Base-by-base conservation (phyloP, 2,888 invertebrate genomes). In the Cheilosia soror region DNA sequence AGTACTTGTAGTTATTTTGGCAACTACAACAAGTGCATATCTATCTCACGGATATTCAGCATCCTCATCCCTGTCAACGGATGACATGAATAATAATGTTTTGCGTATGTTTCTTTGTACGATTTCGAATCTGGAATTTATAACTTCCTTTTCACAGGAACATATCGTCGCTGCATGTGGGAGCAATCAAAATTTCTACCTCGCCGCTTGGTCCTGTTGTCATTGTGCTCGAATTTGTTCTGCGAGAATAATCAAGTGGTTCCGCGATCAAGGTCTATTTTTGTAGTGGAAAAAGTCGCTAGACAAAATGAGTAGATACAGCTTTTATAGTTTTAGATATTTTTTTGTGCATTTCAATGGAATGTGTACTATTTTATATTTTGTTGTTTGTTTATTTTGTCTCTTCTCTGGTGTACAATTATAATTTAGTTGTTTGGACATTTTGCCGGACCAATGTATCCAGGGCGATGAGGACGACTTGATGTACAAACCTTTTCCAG, bases 161-260 rank as follows among this genome's bases (percentile, higher is more conserved):
- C 91, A 58, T 91, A 91, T 87, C 90, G 91, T 0, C 91, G 91
- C 63, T 91, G 91, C 88, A 90, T 91, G 90, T 91, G 91, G 91
- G 91, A 91, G 80, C 92, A 92, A 65, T 91, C 91, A 2, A 91
- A 90, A 88, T 91, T 90, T 37, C 87, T 91, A 87, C 91, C 91
- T 11, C 88, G 91, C 1, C 91, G 91, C 29, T 87, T 91, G 58
- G 91, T 91, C 44, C 85, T 91, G 84, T 88, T 91, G 40, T 91
- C 91, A 40, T 88, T 91, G 62, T 91, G 91, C 87, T 89, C 90
- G 78, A 91, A 91, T 87, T 88, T 92, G 33, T 91, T 91, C 72
- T 91, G 91, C 88, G 91, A 91, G 88, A 91, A 91, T 73, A 92
- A 91, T 88, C 91, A 91, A 81, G 88, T 91, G 60, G 87, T 90